Base-by-base conservation (phyloP, 2,888 invertebrate species). In the Rhamnusium bicolor region DNA sequence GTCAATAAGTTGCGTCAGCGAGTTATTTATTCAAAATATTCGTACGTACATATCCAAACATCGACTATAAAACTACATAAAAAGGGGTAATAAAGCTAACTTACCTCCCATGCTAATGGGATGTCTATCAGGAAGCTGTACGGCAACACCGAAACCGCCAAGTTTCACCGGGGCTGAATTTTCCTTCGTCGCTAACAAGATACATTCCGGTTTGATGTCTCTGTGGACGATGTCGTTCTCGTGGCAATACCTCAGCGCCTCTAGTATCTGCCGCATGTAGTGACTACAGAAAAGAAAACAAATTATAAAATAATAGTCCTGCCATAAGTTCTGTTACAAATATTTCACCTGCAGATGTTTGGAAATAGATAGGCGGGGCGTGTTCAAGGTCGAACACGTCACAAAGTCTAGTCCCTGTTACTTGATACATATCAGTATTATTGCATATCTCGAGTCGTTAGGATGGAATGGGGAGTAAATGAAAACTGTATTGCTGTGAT, bases 131-230 rank as follows among this genome's bases (percentile, higher is more conserved):
- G 95, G 94, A 79, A 99, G 90, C 86, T 98, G 98, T 56, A 98
- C 94, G 12, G 99, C 98, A 14, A 98, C 96, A 0, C 98, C 98
- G 86, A 99, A 99, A 10, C 99, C 99, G 24, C 98, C 98, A 68
- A 99, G 91, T 88, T 99, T 99, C 81, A 99, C 95, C 0, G 99
- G 99, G 32, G 99, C 98, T 62, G 98, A 98, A 90, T 99, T 99
- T 87, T 99, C 99, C 81, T 96, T 94, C 69, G 97, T 97, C 47
- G 99, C 98, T 72, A 99, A 90, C 62, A 99, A 91, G 63, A 98
- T 96, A 90, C 98, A 98, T 85, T 99, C 98, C 8, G 99, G 99
- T 84, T 98, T 94, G 81, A 99, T 94, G 89, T 99, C 99, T 76
- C 99, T 93, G 89, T 99, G 99, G 83, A 99, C 95, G 83, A 99